Evolutionary conservation across 2,888 invertebrate species (phyloP).

Genomic region (Megaustenia siamemsis): DNA sequence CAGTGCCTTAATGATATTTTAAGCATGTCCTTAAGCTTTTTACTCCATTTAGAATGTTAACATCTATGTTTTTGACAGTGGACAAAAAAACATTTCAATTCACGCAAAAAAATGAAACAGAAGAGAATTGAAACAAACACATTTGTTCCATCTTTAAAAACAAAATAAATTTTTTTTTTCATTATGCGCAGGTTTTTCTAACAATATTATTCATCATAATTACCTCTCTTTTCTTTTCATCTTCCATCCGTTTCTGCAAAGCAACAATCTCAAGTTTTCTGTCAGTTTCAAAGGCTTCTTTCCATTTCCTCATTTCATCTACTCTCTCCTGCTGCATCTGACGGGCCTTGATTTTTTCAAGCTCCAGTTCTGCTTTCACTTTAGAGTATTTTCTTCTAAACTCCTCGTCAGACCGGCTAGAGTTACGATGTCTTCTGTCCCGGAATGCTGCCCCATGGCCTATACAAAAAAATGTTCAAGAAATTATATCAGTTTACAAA

Average conservation of each 20-base stretch:
- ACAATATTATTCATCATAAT: neutral
- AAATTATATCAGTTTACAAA: no score
- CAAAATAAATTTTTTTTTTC: no score
- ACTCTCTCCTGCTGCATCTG: constrained; percentile 73
- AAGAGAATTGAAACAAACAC: no score
- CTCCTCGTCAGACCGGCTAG: constrained; percentile 41
- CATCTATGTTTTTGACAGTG: no score
- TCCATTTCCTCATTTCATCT: constrained; percentile 67
- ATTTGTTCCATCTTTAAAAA: no score
- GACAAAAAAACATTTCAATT: no score
- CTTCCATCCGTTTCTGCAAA: constrained; percentile 62
- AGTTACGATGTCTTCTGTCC: constrained; percentile 50
- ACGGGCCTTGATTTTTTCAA: constrained; percentile 68
- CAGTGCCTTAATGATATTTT: no score
- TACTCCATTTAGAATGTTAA: no score
- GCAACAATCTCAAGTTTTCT: constrained; percentile 65
- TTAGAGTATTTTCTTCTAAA: constrained; percentile 57
- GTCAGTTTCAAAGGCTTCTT: constrained; percentile 68
- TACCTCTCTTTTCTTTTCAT: constrained; percentile 69
- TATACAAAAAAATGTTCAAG: neutral
- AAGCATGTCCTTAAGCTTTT: no score
- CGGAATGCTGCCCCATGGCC: constrained; percentile 46
- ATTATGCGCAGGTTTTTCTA: no score
- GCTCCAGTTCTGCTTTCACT: constrained; percentile 71
- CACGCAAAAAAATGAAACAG: no score